Percentiles rank a stretch among this genome's conserved stretches.
phyloP scores from a whole-genome alignment of 2,113 vertebrate species.

The Scomber scombrus region DNA sequence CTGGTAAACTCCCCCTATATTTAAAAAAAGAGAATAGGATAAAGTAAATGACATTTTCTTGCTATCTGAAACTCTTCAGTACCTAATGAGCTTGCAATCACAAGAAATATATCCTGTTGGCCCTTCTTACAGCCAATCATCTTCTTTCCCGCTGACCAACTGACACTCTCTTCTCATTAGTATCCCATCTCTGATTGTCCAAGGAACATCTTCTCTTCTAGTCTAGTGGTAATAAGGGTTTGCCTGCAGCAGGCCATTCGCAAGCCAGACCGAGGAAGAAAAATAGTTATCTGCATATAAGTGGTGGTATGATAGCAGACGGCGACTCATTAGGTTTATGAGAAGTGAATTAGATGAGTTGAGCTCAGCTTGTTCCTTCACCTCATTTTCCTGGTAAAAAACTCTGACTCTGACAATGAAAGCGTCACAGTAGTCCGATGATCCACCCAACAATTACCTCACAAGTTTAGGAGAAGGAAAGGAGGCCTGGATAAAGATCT shows the following conservation, averaged over 20 bases:
- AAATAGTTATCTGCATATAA: constrained; percentile 1
- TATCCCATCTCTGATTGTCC: background rate
- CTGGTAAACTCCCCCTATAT: background rate
- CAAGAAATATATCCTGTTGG: background rate
- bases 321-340: constrained; percentile 11
- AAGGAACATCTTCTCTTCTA: background rate
- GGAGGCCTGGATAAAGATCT: background rate
- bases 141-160: background rate
- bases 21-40: background rate
- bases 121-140: background rate
- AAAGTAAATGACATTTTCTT: background rate
- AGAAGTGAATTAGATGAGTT: constrained; percentile 13
- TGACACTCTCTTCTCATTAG: constrained; percentile 13
- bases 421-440: background rate
- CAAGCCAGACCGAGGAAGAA: background rate
- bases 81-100: background rate
- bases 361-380: background rate
- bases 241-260: constrained; percentile 7
- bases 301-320: constrained; percentile 1
- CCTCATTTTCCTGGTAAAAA: constrained; percentile 4
- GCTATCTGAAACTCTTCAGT: background rate
- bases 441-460: background rate
- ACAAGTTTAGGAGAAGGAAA: background rate
- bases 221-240: background rate
- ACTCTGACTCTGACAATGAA: background rate